These are phyloP conservation scores for Dryomyza anilis DNA, from an alignment of 2,888 invertebrate species.

Conservation along the genomic window DNA sequence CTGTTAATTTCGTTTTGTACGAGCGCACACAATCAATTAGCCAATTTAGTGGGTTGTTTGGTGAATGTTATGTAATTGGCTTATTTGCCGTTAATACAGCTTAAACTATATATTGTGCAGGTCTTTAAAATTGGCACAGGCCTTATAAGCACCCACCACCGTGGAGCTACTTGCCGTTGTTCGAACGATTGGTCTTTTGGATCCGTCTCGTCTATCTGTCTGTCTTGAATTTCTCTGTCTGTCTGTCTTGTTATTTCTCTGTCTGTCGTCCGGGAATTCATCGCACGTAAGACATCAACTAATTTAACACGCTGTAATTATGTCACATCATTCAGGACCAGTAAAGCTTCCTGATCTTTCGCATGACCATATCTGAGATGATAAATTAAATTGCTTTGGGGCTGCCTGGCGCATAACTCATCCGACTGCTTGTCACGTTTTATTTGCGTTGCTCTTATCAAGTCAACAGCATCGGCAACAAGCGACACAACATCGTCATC, in stretches of 20 bases:
- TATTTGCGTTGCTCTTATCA: neutral
- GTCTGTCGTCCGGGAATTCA: too few relatives aligned
- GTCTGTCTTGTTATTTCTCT: too few relatives aligned
- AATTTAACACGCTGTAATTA: neutral
- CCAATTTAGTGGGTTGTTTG: neutral
- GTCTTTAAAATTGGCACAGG: too few relatives aligned
- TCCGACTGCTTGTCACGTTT: neutral
- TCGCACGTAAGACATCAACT: too few relatives aligned
- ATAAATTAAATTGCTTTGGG: neutral
- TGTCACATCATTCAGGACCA: neutral
- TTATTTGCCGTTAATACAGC: too few relatives aligned
- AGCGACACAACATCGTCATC: neutral
- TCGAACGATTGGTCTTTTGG: too few relatives aligned
- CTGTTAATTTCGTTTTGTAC: neutral
- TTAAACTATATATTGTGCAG: too few relatives aligned
- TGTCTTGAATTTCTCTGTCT: too few relatives aligned
- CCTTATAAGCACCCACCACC: too few relatives aligned
- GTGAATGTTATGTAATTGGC: too few relatives aligned
- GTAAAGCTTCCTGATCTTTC: neutral
- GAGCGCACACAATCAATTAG: conserved; percentile 2
- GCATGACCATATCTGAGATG: neutral
- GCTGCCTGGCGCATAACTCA: neutral
- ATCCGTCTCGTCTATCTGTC: too few relatives aligned
- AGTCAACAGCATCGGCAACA: neutral
- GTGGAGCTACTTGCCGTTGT: too few relatives aligned